Percentiles rank a stretch among this genome's conserved stretches.
phyloP scores from a whole-genome alignment of 2,888 invertebrate species.

The Yponomeuta evonymella region DNA sequence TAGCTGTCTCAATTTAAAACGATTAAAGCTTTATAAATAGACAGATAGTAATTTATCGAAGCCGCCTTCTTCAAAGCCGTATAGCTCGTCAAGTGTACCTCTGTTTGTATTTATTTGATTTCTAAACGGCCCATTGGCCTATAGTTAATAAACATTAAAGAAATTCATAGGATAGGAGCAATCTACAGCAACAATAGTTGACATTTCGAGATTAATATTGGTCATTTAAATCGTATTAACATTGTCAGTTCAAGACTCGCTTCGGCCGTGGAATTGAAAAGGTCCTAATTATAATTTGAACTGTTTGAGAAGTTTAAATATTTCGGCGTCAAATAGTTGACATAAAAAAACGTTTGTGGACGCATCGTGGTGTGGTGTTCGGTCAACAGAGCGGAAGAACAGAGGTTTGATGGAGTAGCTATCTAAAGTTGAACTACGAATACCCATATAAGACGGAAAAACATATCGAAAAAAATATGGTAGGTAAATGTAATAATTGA shows the following conservation, averaged over 20 bases:
- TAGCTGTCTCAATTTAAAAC: too few species aligned
- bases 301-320: conserved; percentile 67
- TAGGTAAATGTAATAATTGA: too few species aligned
- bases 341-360: conserved; percentile 60
- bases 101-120: not conserved
- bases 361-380: conserved; percentile 52
- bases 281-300: conserved; percentile 72
- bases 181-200: conserved; percentile 52
- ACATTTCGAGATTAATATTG: conserved; percentile 67
- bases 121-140: not conserved
- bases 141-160: conserved; percentile 32
- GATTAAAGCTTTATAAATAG: too few species aligned
- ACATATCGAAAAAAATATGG: too few species aligned
- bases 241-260: conserved; percentile 38
- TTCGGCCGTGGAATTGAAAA: conserved; percentile 37
- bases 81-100: not conserved
- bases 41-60: too few species aligned
- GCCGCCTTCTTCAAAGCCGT: too few species aligned
- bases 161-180: conserved; percentile 32
- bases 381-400: conserved; percentile 59
- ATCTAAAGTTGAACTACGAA: too few species aligned
- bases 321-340: conserved; percentile 63
- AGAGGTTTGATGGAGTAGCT: conserved; percentile 33
- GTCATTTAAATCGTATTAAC: conserved; percentile 59
- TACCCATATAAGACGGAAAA: too few species aligned